Evolutionary conservation across 1,140 invertebrate genomes (phyloP), one percentile per base, ranked within the genome.

Genomic region (Whitmania pigra): DNA sequence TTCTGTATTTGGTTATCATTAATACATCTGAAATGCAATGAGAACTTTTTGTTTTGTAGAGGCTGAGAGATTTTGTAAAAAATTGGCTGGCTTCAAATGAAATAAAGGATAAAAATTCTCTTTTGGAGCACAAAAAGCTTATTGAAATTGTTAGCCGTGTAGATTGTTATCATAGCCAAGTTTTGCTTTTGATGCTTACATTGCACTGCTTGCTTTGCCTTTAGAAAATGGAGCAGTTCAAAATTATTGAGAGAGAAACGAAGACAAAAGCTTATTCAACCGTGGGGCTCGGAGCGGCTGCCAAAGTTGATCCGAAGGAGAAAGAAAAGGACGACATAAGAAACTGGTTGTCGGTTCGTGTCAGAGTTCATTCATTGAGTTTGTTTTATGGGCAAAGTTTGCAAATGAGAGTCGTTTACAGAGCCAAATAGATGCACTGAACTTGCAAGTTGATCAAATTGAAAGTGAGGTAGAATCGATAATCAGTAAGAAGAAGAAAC

Each of bases 261-360:
- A 99, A 99, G 83, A 99, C 96, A 72, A 99, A 99, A 86, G 95
- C 96, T 71, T 99, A 99, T 84, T 97, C 94, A 69, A 99, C 99
- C 86, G 95, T 99, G 86, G 96, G 96, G 66, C 86, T 99, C 71
- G 94, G 94, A 73, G 94, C 94, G 75, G 94, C 94, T 78, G 92
- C 96, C 83, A 99, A 99, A 85, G 84, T 98, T 78, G 96, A 99
- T 86, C 96, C 96, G 73, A 91, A 91, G 69, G 93, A 97, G 82
- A 95, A 94, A 83, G 95, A 98, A 82, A 88, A 93, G 77, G 92
- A 94, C 79, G 95, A 99, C 83, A 89, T 94, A 76, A 91, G 89
- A 77, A 88, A 89, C 80, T 99, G 96, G 96, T 87, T 99, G 75
- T 89, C 90, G 75, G 87, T 88, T 79, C 90, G 91, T 75, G 11